These are phyloP conservation scores for Eutrigla gurnardus DNA, from an alignment of 2,797 vertebrate genomes.

Conservation along the genomic window DNA sequence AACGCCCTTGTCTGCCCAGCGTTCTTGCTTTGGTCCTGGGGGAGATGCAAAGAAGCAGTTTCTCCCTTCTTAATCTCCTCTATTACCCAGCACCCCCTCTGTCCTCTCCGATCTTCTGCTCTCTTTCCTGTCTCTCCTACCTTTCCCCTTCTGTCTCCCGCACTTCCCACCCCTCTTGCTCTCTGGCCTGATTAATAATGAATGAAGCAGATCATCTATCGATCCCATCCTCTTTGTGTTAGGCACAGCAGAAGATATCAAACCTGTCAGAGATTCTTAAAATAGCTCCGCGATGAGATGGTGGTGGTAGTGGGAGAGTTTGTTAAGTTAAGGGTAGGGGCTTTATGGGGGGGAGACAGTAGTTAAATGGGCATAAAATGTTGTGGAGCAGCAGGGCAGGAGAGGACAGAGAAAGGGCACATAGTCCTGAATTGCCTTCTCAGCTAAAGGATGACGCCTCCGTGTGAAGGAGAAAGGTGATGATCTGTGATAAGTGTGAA, in stretches of 20 bases:
- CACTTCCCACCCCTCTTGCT: constrained; percentile 68
- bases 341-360: constrained; percentile 9
- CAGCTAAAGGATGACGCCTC: constrained; percentile 50
- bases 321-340: constrained; percentile 44
- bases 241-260: constrained; percentile 82
- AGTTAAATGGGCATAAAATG: constrained; percentile 32
- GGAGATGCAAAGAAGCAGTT: constrained; percentile 44
- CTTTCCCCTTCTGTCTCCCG: constrained; percentile 63
- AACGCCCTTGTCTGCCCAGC: constrained; percentile 31
- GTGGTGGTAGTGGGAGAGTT: constrained; percentile 46
- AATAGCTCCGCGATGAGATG: constrained; percentile 64
- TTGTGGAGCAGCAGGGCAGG: background rate
- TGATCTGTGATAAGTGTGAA: constrained; percentile 70
- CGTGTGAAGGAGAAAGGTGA: constrained; percentile 65
- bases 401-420: constrained; percentile 32
- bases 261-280: constrained; percentile 78
- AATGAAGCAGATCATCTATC: constrained; percentile 84
- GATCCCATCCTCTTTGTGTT: constrained; percentile 80
- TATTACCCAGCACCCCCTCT: constrained; percentile 60
- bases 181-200: constrained; percentile 83
- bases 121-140: constrained; percentile 62
- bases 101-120: constrained; percentile 68
- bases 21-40: constrained; percentile 26
- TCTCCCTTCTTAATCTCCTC: constrained; percentile 59
- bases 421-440: constrained; percentile 46